A percentile compares a stretch with the other conserved stretches of the same genome.
phyloP scores from a whole-genome alignment of 2,888 invertebrate genomes.

The Latrodectus elegans region DNA sequence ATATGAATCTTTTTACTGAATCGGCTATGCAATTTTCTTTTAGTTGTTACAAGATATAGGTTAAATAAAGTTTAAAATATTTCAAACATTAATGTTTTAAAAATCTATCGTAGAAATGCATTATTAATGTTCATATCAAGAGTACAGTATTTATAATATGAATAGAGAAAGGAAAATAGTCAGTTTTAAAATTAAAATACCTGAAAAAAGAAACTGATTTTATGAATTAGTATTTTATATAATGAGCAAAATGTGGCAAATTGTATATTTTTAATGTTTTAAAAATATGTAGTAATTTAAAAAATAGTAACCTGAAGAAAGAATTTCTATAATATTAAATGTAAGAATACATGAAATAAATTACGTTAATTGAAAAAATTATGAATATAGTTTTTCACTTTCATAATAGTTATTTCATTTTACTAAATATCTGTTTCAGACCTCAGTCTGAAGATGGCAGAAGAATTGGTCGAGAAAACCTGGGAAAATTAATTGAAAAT shows the following conservation, averaged over 20 bases:
- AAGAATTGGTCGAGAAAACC: conserved; percentile 73
- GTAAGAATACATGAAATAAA: neutral
- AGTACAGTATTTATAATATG: no score
- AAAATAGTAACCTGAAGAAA: neutral
- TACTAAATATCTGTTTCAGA: neutral
- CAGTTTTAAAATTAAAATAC: no score
- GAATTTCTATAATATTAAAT: neutral
- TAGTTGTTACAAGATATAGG: no score
- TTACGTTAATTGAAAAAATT: neutral
- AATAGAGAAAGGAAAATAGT: no score
- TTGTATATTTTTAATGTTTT: neutral
- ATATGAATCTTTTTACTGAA: no score
- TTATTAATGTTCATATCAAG: no score
- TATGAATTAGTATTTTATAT: neutral
- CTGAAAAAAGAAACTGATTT: no score
- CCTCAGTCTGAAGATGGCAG: conserved; percentile 72
- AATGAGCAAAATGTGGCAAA: neutral
- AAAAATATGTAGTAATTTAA: neutral
- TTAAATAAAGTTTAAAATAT: no score
- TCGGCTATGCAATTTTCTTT: no score
- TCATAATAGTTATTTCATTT: neutral
- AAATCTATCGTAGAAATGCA: no score
- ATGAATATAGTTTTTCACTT: neutral
- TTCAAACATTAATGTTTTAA: no score
- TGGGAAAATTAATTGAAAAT: conserved; percentile 72